These are phyloP conservation scores for Nannoperca obscura DNA, from an alignment of 2,797 vertebrate genomes.

Conservation along the genomic window DNA sequence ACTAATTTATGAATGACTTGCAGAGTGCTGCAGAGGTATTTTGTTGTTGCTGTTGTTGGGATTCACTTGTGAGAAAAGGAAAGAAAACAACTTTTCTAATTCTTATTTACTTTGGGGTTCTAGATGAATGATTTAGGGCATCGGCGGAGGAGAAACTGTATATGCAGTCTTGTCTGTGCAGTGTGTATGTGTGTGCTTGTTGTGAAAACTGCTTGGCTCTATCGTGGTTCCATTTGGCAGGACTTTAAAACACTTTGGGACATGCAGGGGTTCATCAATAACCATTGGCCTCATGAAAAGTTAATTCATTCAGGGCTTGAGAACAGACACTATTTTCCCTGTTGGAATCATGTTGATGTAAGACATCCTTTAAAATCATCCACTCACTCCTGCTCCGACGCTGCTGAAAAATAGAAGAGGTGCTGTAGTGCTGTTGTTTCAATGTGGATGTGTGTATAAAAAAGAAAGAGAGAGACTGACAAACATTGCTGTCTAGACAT, in stretches of 20 bases:
- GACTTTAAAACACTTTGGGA: slow-evolving; percentile 52
- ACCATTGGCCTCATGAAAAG: slow-evolving; percentile 65
- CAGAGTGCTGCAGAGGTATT: slow-evolving; percentile 14
- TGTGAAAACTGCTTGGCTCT: slow-evolving; percentile 38
- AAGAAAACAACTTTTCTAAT: slow-evolving; percentile 1
- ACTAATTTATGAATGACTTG: slow-evolving; percentile 40
- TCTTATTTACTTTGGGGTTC: slow-evolving; percentile 43
- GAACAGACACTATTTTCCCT: slow-evolving; percentile 54
- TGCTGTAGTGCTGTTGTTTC: slow-evolving; percentile 20
- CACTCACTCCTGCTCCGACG: slow-evolving; percentile 16
- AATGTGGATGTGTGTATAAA: not conserved
- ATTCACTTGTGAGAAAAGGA: slow-evolving; percentile 21
- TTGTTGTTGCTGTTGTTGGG: slow-evolving; percentile 42
- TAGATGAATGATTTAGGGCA: slow-evolving; percentile 55
- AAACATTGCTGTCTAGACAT: not conserved
- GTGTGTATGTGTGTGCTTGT: slow-evolving; percentile 11
- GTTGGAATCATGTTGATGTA: slow-evolving; percentile 52
- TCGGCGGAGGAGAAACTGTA: slow-evolving; percentile 25
- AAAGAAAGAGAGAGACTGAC: not conserved
- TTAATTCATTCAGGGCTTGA: slow-evolving; percentile 60
- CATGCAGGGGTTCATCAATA: slow-evolving; percentile 64
- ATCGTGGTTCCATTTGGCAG: slow-evolving; percentile 49
- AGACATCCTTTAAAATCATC: slow-evolving; percentile 61
- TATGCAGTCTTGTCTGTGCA: slow-evolving; percentile 12
- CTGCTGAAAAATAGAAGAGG: slow-evolving; percentile 39